Conservation (phyloP, 2,113 vertebrate genomes). For the Chionis minor region DNA sequence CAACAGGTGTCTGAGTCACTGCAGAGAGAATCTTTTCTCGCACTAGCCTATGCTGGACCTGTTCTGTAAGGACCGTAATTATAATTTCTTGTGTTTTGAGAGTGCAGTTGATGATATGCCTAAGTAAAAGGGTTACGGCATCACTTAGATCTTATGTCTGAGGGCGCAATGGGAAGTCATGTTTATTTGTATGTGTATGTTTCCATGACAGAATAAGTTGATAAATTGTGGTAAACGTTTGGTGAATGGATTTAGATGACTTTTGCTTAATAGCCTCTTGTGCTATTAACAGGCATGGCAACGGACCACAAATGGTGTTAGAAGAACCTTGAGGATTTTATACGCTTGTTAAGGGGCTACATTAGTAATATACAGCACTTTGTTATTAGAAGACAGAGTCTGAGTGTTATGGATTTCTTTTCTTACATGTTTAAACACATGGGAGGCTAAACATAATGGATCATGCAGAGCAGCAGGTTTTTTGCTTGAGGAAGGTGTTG, state of each 20-base stretch:
- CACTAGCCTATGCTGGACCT: background rate
- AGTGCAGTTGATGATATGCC: background rate
- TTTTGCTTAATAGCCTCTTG: background rate
- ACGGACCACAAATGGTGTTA: background rate
- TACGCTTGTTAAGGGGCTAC: background rate
- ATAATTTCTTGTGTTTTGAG: background rate
- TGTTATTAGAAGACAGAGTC: background rate
- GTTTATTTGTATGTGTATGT: background rate
- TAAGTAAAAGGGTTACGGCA: background rate
- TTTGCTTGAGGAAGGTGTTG: background rate
- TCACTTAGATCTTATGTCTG: background rate
- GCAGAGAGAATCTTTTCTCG: background rate
- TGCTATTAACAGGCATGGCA: background rate
- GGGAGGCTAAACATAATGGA: background rate
- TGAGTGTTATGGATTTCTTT: background rate
- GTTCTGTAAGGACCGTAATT: slow-evolving; percentile 30
- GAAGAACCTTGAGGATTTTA: background rate
- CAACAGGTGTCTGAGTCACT: background rate
- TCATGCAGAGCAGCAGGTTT: background rate
- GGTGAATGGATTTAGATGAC: background rate
- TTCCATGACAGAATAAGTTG: background rate
- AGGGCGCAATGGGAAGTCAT: background rate
- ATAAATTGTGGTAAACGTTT: background rate
- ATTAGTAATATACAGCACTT: background rate
- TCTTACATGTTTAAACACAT: background rate